Conservation (phyloP, 2,797 vertebrate genomes). For the Phrynocephalus guinanensis region DNA sequence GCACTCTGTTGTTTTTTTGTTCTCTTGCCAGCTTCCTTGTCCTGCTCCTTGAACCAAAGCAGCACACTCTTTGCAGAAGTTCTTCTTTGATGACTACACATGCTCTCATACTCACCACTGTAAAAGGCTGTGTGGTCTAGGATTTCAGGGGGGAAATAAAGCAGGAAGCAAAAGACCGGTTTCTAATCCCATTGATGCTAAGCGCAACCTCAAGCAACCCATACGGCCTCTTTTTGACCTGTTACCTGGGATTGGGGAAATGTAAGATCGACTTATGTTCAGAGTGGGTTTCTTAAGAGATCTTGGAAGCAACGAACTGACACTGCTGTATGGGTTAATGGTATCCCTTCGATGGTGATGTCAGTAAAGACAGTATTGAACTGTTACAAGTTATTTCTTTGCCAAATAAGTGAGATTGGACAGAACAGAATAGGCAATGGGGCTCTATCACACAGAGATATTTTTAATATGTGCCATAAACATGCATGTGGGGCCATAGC, state of each 20-base stretch:
- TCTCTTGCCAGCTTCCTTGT: neutral
- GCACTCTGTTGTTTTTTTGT: neutral
- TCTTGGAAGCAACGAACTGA: slow-evolving; percentile 41
- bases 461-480: slow-evolving; percentile 3
- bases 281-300: slow-evolving; percentile 14
- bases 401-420: slow-evolving; percentile 21
- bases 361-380: slow-evolving; percentile 47
- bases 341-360: slow-evolving; percentile 56
- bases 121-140: slow-evolving; percentile 64
- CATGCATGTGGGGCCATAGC: neutral
- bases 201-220: slow-evolving; percentile 58
- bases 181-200: slow-evolving; percentile 63
- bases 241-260: slow-evolving; percentile 61
- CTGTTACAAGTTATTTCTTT: slow-evolving; percentile 50
- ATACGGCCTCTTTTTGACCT: slow-evolving; percentile 44
- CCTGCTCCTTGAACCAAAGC: slow-evolving; percentile 41
- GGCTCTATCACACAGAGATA: slow-evolving; percentile 19
- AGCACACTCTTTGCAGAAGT: slow-evolving; percentile 58
- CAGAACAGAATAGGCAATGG: slow-evolving; percentile 14
- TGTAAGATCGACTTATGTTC: slow-evolving; percentile 39
- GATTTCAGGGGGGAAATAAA: slow-evolving; percentile 68
- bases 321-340: neutral
- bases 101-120: slow-evolving; percentile 43
- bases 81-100: neutral
- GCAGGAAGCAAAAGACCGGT: slow-evolving; percentile 53